A percentile compares a stretch with the other conserved stretches of the same genome.
Conservation (phyloP, 2,888 invertebrate genomes). For the Agrochola lota region DNA sequence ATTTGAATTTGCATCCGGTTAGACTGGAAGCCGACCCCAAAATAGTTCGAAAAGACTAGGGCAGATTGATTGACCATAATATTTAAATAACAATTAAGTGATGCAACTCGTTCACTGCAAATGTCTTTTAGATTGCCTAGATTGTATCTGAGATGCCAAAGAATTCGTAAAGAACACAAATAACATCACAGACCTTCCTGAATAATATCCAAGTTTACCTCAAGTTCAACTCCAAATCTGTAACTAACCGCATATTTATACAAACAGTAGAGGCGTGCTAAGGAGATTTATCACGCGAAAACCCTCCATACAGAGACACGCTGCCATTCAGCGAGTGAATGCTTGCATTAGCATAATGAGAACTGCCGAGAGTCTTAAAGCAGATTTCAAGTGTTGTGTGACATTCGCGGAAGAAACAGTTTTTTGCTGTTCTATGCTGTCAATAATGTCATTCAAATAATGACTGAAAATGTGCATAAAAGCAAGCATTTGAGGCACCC, state of each 20-base stretch:
- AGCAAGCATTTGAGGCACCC: background rate
- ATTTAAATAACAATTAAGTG: too few relatives aligned
- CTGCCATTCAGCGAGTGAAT: constrained; percentile 73
- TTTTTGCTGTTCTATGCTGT: constrained; percentile 14
- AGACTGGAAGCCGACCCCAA: too few relatives aligned
- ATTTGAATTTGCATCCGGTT: too few relatives aligned
- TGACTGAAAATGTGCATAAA: background rate
- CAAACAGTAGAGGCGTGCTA: constrained; percentile 57
- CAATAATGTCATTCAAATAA: background rate
- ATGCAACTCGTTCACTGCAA: background rate
- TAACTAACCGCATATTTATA: constrained; percentile 49
- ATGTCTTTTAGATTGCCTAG: background rate
- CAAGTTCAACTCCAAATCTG: constrained; percentile 15
- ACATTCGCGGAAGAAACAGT: constrained; percentile 34
- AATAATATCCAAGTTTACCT: constrained; percentile 10
- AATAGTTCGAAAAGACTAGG: too few relatives aligned
- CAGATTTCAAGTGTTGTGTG: constrained; percentile 74
- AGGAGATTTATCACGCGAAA: constrained; percentile 75
- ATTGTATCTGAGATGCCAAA: background rate
- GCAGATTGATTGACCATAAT: too few relatives aligned
- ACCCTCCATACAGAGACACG: constrained; percentile 56
- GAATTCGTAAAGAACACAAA: background rate
- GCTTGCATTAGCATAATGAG: constrained; percentile 82
- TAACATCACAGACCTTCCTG: background rate
- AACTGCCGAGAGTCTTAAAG: constrained; percentile 71